phyloP scores from a whole-genome alignment of 2,888 invertebrate genomes.

The Hirtodrosophila confusa region DNA sequence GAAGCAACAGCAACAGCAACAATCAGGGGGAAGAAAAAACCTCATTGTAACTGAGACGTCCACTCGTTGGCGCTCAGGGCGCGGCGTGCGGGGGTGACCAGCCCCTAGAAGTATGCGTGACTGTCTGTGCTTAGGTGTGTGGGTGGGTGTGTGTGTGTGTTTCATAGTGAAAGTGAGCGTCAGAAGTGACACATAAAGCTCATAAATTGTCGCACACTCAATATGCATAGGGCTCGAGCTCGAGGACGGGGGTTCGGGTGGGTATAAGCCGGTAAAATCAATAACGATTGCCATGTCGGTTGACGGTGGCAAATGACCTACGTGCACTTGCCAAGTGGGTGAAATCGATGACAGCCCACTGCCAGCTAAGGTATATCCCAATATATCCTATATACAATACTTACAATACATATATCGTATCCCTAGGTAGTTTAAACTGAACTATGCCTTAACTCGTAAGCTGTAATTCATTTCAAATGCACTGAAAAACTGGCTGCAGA shows the following conservation, averaged over 20 bases:
- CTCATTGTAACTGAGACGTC: constrained; percentile 64
- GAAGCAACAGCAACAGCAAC: constrained; percentile 22
- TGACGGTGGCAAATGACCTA: constrained; percentile 35
- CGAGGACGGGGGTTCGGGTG: not conserved
- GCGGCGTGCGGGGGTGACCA: constrained; percentile 14
- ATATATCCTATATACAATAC: not conserved
- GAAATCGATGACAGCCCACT: constrained; percentile 49
- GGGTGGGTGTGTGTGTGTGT: constrained; percentile 12
- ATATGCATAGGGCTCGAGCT: constrained; percentile 49
- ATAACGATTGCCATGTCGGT: constrained; percentile 61
- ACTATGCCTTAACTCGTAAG: constrained; percentile 15
- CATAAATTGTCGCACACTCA: constrained; percentile 74
- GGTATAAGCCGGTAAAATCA: constrained; percentile 58
- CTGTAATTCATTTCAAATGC: constrained; percentile 41
- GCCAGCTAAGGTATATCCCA: constrained; percentile 10
- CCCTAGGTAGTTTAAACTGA: no score
- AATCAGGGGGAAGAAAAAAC: constrained; percentile 16
- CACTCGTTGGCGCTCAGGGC: constrained; percentile 35
- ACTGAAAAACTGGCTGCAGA: constrained; percentile 29
- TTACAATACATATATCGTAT: not conserved
- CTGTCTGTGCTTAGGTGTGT: constrained; percentile 26
- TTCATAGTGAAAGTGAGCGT: constrained; percentile 70
- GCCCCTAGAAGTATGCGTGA: constrained; percentile 51
- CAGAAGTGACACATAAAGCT: constrained; percentile 77
- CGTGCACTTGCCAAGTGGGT: constrained; percentile 25